Percentiles rank a stretch among this genome's conserved stretches.
phyloP scores from a whole-genome alignment of 37 sponge, comb jelly and placozoan genomes.

The Cliona cf. orientalis region DNA sequence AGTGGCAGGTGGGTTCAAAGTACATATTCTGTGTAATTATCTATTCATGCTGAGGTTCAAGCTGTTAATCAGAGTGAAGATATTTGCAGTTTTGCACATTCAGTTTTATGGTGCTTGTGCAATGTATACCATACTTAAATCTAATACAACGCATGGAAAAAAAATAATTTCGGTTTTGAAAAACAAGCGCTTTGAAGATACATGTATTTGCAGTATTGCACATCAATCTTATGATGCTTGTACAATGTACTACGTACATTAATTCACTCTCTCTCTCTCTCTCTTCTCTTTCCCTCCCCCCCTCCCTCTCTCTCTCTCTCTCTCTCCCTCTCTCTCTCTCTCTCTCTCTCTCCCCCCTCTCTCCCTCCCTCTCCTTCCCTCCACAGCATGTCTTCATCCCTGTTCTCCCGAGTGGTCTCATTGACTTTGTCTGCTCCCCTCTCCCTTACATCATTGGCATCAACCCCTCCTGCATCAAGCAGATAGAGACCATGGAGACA shows the following conservation, averaged over 20 bases:
- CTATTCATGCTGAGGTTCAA: too few species aligned
- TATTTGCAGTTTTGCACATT: too few species aligned
- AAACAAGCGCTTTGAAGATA: too few species aligned
- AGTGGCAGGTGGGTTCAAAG: slow-evolving; percentile 79
- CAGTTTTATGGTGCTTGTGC: too few species aligned
- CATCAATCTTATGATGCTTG: too few species aligned
- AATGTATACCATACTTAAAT: too few species aligned
- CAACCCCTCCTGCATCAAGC: slow-evolving; percentile 32
- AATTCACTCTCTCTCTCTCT: slow-evolving; percentile 5
- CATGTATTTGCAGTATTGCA: too few species aligned
- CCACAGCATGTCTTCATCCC: slow-evolving; percentile 89
- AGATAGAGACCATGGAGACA: slow-evolving; percentile 62
- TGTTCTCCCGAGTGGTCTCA: slow-evolving; percentile 74
- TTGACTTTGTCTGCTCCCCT: slow-evolving; percentile 92
- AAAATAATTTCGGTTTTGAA: too few species aligned
- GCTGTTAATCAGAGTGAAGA: too few species aligned
- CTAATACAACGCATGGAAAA: too few species aligned
- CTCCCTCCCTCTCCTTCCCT: background rate
- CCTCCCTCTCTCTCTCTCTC: slow-evolving; percentile 10
- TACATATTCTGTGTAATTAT: too few species aligned
- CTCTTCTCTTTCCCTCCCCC: slow-evolving; percentile 10
- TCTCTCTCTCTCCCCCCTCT: background rate
- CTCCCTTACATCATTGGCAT: slow-evolving; percentile 90
- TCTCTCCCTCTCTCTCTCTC: background rate
- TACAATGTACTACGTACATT: too few species aligned